These are phyloP conservation scores for Epizoanthus scotinus DNA, from an alignment of 92 coral and sea anemone species.

Conservation along the genomic window DNA sequence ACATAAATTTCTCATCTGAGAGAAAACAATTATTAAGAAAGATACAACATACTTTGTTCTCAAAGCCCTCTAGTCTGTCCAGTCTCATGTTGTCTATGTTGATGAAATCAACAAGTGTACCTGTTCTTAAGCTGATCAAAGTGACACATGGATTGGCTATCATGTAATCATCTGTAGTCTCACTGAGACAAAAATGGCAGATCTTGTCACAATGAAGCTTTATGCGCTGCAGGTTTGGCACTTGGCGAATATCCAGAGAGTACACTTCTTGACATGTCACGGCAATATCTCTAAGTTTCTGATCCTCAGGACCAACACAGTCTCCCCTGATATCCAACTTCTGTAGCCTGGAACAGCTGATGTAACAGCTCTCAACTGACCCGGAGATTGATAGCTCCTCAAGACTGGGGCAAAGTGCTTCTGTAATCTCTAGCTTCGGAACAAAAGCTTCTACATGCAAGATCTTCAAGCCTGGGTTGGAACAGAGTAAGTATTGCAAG, in stretches of 20 bases:
- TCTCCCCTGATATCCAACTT: conserved; percentile 55
- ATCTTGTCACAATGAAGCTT: conserved; percentile 38
- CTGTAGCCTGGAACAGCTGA: conserved; percentile 38
- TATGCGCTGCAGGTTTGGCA: conserved; percentile 42
- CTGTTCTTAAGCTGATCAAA: conserved; percentile 28
- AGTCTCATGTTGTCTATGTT: conserved; percentile 46
- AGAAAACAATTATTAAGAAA: conserved; percentile 24
- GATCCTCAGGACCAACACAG: conserved; percentile 42
- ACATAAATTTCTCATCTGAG: conserved; percentile 30
- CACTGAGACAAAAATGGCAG: conserved; percentile 38
- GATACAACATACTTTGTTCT: conserved; percentile 35
- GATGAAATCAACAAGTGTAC: conserved; percentile 39
- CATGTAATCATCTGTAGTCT: conserved; percentile 15
- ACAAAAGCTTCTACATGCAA: conserved; percentile 49
- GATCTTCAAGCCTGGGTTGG: conserved; percentile 37
- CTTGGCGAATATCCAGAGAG: conserved; percentile 34
- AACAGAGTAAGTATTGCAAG: conserved; percentile 10
- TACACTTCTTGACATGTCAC: conserved; percentile 37
- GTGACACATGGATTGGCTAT: not conserved
- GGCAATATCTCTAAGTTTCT: conserved; percentile 8
- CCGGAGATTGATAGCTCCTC: conserved; percentile 42
- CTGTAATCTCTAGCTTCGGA: conserved; percentile 50
- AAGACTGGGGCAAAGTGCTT: conserved; percentile 53
- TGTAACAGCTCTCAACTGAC: conserved; percentile 27
- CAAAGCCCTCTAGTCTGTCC: not conserved